A percentile compares a stretch with the other conserved stretches of the same genome.
Conservation (phyloP, 2,797 vertebrate species). For the Pogoniulus pusillus region DNA sequence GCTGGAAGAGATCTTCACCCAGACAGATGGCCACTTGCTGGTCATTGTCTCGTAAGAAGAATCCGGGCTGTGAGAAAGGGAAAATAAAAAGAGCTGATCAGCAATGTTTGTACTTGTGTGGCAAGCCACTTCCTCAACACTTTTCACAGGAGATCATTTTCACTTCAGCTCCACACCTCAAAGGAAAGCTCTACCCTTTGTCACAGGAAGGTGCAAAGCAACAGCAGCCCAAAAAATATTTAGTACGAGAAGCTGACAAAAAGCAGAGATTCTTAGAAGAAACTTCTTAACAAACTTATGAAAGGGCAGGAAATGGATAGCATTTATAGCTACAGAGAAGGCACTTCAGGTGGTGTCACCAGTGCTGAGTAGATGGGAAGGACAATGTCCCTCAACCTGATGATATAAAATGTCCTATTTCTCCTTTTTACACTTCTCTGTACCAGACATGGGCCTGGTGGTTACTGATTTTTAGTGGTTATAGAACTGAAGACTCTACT, state of each 20-base stretch:
- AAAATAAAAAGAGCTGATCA: neutral
- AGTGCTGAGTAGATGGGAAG: too few species aligned
- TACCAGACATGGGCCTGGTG: neutral
- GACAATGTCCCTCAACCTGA: neutral
- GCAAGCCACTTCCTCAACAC: neutral
- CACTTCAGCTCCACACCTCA: neutral
- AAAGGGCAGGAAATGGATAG: too few species aligned
- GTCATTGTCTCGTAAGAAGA: conserved; percentile 89
- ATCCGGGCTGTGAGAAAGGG: conserved; percentile 82
- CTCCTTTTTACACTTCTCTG: neutral
- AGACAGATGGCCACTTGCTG: conserved; percentile 95
- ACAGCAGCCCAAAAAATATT: neutral
- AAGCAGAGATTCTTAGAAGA: neutral
- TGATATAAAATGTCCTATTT: neutral
- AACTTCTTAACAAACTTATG: neutral
- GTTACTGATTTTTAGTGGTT: neutral
- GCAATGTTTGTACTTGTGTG: neutral
- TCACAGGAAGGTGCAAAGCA: neutral
- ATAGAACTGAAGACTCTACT: neutral
- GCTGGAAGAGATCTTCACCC: conserved; percentile 98
- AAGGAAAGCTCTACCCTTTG: neutral
- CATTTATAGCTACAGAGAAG: too few species aligned
- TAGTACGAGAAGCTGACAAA: neutral
- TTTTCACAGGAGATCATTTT: neutral
- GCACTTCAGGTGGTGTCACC: too few species aligned